Conservation (phyloP, 1,140 invertebrate species). For the Microvelia longipes region DNA sequence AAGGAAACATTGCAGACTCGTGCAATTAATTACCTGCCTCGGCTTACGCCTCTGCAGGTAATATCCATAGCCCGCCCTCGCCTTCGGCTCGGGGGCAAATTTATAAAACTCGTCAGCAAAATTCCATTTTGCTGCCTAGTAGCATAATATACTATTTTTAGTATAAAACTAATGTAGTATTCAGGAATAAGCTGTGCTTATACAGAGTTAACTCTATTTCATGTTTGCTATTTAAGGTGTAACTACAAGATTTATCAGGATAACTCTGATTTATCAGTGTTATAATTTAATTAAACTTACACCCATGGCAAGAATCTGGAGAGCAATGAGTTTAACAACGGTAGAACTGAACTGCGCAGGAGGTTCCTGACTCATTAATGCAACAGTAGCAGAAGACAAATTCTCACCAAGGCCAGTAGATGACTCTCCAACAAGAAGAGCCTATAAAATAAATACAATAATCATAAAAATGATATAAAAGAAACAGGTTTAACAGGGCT, state of each 20-base stretch:
- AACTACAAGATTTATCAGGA: background rate
- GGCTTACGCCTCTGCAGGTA: too few relatives aligned
- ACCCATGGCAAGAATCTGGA: slow-evolving; percentile 82
- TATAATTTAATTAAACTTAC: slow-evolving; percentile 33
- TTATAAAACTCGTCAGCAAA: too few relatives aligned
- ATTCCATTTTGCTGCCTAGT: too few relatives aligned
- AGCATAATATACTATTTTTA: too few relatives aligned
- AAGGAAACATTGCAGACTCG: too few relatives aligned
- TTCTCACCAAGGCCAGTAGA: slow-evolving; percentile 39
- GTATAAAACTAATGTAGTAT: too few relatives aligned
- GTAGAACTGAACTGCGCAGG: slow-evolving; percentile 90
- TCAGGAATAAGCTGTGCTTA: too few relatives aligned
- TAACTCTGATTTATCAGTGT: background rate
- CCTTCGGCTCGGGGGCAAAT: too few relatives aligned
- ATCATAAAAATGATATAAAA: background rate
- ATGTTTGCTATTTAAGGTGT: background rate
- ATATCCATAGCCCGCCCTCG: too few relatives aligned
- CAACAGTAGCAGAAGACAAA: slow-evolving; percentile 56
- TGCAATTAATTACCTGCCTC: too few relatives aligned
- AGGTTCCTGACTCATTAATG: slow-evolving; percentile 70
- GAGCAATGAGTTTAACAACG: slow-evolving; percentile 78
- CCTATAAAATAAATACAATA: slow-evolving; percentile 28
- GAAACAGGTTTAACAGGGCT: background rate
- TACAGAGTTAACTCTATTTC: too few relatives aligned
- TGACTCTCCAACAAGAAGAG: slow-evolving; percentile 61